Evolutionary conservation across 2,888 invertebrate genomes (phyloP).

Genomic region (Apoda limacodes): DNA sequence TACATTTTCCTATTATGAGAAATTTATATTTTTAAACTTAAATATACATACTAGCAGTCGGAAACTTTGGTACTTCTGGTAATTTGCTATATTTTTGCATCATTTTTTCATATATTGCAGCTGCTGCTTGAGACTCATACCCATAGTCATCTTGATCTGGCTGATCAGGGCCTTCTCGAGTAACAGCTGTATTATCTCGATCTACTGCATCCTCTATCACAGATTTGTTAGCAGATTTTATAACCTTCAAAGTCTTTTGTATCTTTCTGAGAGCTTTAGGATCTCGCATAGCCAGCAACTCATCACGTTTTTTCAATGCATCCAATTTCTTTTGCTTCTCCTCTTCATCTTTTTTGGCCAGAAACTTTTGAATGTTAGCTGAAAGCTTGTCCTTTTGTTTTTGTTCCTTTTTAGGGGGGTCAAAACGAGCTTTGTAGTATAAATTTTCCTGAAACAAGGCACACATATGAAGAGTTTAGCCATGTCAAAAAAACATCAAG

Average conservation of each 20-base stretch:
- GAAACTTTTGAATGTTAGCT: slow-evolving; percentile 84
- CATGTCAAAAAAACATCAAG: too few relatives aligned
- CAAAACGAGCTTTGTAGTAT: slow-evolving; percentile 83
- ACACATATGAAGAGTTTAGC: too few relatives aligned
- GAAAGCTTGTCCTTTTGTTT: slow-evolving; percentile 77
- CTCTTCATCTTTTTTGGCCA: slow-evolving; percentile 85
- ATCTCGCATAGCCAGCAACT: slow-evolving; percentile 74
- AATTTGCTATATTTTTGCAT: slow-evolving; percentile 84
- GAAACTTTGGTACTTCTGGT: slow-evolving; percentile 79
- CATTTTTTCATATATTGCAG: slow-evolving; percentile 84
- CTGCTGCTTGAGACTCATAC: slow-evolving; percentile 86
- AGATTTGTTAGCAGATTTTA: slow-evolving; percentile 90
- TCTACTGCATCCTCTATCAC: slow-evolving; percentile 86
- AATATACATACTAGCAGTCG: slow-evolving; percentile 54
- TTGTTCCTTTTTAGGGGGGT: slow-evolving; percentile 84
- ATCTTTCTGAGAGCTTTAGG: slow-evolving; percentile 81
- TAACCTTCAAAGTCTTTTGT: slow-evolving; percentile 84
- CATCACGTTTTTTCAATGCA: slow-evolving; percentile 74
- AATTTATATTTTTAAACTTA: too few relatives aligned
- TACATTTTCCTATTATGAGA: too few relatives aligned
- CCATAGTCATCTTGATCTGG: slow-evolving; percentile 94
- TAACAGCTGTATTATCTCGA: slow-evolving; percentile 79
- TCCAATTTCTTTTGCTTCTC: slow-evolving; percentile 74
- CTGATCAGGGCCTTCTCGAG: slow-evolving; percentile 79
- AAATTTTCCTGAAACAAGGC: slow-evolving; percentile 39